Base-by-base conservation (phyloP, 2,113 vertebrate genomes). In the Dolichallabes microphthalmus region DNA sequence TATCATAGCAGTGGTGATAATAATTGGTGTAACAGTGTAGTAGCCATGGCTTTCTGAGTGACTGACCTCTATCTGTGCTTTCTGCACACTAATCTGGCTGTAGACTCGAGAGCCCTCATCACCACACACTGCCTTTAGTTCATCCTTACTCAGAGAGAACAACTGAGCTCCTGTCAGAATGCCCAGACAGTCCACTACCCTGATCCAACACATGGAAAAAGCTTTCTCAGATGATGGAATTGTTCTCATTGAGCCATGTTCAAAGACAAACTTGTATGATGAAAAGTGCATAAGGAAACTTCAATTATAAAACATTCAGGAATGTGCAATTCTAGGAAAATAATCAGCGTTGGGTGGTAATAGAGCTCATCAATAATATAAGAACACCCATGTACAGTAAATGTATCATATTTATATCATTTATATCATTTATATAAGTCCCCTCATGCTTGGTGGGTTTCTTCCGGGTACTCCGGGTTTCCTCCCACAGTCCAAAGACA, bases 101-200 rank as follows among this genome's bases (percentile, higher is more conserved):
- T 95, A 96, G 10, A 96, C 96, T 20, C 95, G 92, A 60, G 89
- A 90, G 12, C 96, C 96, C 68, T 97, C 96, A 35, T 96, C 95
- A 9, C 95, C 95, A 17, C 96, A 96, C 87, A 96, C 95, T 69
- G 94, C 95, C 91, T 93, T 95, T 88, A 97, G 89, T 88, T 97
- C 96, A 5, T 96, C 96, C 85, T 96, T 96, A 90, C 95, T 96
- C 57, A 97, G 94, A 12, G 95, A 96, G 93, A 96, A 97, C 86
- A 97, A 94, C 90, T 97, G 96, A 15, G 94, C 93, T n/a, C 96
- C 95, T 0, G 94, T 96, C 75, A 96, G 93, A 83, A 95, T 94
- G 57, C 96, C 95, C 68, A 96, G 91, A 85, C 95, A 93, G n/a
- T 94, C 94, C 90, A 96, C 91, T 1, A 93, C 94, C 89, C 96